Evolutionary conservation across 2,888 invertebrate genomes (phyloP), one percentile per base, ranked within the genome.

Genomic region (Drosophila anomalipes): DNA sequence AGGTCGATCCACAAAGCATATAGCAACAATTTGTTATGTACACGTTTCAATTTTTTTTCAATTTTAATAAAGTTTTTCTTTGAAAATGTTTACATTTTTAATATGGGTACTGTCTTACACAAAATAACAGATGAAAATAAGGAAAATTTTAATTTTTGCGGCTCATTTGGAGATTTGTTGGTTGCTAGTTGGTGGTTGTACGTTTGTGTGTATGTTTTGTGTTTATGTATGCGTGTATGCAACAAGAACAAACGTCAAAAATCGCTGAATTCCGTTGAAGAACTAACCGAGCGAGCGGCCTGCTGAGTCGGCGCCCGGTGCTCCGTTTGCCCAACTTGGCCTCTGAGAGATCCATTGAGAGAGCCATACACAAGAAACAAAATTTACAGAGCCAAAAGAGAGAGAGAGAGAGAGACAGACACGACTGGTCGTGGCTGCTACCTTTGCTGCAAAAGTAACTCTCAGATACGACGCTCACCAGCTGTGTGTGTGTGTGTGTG

Each of bases 241-340:
- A 64, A 58, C 68, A 70, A 70, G 77, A 72, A 71, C 63, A 65
- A 77, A 83, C 90, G 89, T 88, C 89, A 70, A 85, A 83, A 81
- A 81, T 77, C 82, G 75, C 70, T 81, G 91, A 88, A 85, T 79
- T 79, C 74, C 78, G 75, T 77, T 66, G 84, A 84, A 82, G 81
- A 85, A 91, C 91, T 92, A 81, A 90, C 62, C 72, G 62, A 70
- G 41, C 74, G 64, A 71, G 53, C 79, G 53, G 68, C 49, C 72
- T 76, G 72, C 66, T 76, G 70, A 70, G 70, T 77, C 65, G 51
- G 59, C 54, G 56, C 70, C 62, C 57, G 65, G 60, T 75, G 69
- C 80, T 74, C 64, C 65, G 63, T 67, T 81, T 57, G 54, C 64
- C 53, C 65, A 70, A 81, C 77, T 83, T 72, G 77, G 44, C 52